A percentile compares a stretch with the other conserved stretches of the same genome.
phyloP scores from a whole-genome alignment of 2,113 vertebrate species.

The Accipiter cooperii region DNA sequence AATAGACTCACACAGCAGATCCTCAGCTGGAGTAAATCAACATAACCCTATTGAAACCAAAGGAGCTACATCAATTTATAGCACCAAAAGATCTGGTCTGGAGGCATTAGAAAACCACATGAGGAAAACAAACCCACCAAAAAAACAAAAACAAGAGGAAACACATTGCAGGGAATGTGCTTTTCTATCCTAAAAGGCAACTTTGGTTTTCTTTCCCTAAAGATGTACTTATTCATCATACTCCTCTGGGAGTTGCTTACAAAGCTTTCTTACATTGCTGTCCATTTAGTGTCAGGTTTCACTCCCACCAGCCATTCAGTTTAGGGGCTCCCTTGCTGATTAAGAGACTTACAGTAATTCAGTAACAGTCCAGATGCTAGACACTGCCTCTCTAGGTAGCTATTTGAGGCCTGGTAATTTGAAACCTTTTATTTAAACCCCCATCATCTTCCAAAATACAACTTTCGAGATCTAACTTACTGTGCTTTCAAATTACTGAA shows the following conservation, averaged over 20 bases:
- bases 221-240: background rate
- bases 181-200: background rate
- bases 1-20: background rate
- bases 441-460: conserved; percentile 34
- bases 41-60: background rate
- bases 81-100: background rate
- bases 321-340: conserved; percentile 25
- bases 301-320: background rate
- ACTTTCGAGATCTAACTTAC: background rate
- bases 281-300: conserved; percentile 18
- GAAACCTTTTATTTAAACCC: conserved; percentile 52
- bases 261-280: background rate
- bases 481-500: conserved; percentile 3
- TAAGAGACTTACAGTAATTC: background rate
- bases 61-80: background rate
- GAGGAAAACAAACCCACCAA: conserved; percentile 9
- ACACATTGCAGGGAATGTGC: background rate
- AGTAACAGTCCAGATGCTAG: background rate
- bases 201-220: background rate
- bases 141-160: background rate
- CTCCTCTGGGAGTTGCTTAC: background rate
- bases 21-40: conserved; percentile 41
- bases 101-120: background rate
- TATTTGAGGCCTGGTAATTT: conserved; percentile 37
- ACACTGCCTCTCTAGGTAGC: conserved; percentile 28